Conservation (phyloP, 2,797 vertebrate species). For the Rhinatrema bivittatum region DNA sequence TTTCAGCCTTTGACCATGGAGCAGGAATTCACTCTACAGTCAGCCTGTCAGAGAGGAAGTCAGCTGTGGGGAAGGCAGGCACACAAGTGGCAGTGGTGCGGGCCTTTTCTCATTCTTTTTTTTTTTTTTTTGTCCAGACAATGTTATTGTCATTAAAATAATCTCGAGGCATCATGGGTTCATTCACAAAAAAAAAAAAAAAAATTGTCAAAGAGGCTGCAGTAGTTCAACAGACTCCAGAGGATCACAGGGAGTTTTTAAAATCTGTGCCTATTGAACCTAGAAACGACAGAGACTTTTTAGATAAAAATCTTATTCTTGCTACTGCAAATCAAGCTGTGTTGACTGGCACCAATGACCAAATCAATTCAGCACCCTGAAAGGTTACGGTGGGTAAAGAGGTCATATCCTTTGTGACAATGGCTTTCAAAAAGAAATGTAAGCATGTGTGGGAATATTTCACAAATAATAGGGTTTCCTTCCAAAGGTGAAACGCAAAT, state of each 20-base stretch:
- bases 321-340: constrained; percentile 69
- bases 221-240: constrained; percentile 71
- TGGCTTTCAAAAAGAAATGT: constrained; percentile 64
- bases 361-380: constrained; percentile 61
- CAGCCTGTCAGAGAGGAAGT: constrained; percentile 67
- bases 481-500: constrained; percentile 53
- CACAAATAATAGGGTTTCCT: constrained; percentile 60
- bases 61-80: constrained; percentile 50
- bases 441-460: constrained; percentile 71
- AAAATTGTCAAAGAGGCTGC: constrained; percentile 76
- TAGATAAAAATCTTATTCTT: constrained; percentile 71
- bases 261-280: constrained; percentile 70
- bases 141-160: constrained; percentile 82
- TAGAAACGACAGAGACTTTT: constrained; percentile 66
- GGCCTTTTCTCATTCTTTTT: constrained; percentile 57
- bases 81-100: constrained; percentile 51
- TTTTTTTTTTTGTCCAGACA: constrained; percentile 55
- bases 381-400: constrained; percentile 65
- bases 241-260: constrained; percentile 69
- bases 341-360: constrained; percentile 62
- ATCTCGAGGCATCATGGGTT: constrained; percentile 76
- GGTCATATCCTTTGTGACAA: constrained; percentile 63
- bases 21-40: constrained; percentile 65
- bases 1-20: constrained; percentile 69
- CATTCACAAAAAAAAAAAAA: constrained; percentile 82